These are phyloP conservation scores for Amazona vittata DNA, from an alignment of 2,113 vertebrate genomes.

Conservation along the genomic window DNA sequence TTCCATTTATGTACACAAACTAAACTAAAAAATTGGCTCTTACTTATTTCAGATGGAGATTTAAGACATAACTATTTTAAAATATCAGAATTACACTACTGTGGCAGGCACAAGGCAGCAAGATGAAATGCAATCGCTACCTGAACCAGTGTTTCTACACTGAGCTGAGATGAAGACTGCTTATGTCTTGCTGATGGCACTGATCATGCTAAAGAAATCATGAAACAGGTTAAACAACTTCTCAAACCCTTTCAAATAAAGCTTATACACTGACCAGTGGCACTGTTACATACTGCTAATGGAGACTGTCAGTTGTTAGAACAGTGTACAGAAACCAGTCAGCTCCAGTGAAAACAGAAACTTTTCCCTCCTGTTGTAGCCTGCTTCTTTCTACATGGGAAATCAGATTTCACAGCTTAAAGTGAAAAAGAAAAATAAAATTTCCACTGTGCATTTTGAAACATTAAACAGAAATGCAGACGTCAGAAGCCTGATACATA, in stretches of 20 bases:
- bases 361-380: rapidly evolving
- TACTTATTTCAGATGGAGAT: not conserved
- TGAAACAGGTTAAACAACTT: not conserved
- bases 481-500: not conserved
- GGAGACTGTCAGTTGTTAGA: not conserved
- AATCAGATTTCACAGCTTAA: not conserved
- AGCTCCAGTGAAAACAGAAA: not conserved
- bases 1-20: not conserved
- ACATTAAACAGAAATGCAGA: not conserved
- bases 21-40: not conserved
- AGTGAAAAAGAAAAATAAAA: not conserved
- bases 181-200: not conserved
- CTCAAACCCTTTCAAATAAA: not conserved
- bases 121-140: not conserved
- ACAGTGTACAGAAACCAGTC: not conserved
- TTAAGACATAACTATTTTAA: not conserved
- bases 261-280: not conserved
- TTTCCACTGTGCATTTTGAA: not conserved
- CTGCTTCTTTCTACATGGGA: not conserved
- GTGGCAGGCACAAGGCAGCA: not conserved
- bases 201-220: not conserved
- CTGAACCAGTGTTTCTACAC: not conserved
- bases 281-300: not conserved
- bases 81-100: not conserved
- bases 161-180: not conserved